A percentile compares a stretch with the other conserved stretches of the same genome.
Conservation (phyloP, 2,797 vertebrate species). For the Delichon dasypus region DNA sequence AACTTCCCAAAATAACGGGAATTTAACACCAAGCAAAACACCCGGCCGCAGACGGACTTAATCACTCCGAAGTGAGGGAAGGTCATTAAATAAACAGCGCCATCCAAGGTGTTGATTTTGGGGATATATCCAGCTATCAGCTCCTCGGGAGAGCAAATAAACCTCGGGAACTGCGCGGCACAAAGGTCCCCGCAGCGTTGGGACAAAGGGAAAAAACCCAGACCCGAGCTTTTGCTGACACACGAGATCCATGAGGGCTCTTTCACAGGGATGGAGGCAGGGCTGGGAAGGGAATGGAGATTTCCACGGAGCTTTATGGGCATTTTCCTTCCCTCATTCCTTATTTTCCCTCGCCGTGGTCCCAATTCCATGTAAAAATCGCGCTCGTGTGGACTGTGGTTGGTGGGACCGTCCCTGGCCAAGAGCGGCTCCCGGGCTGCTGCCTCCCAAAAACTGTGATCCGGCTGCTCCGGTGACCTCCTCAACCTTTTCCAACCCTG, state of each 20-base stretch:
- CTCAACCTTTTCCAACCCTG: neutral
- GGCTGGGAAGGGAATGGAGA: neutral
- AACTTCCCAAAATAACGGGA: constrained; percentile 28
- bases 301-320: neutral
- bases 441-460: neutral
- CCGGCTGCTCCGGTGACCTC: neutral
- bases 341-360: neutral
- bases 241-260: neutral
- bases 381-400: neutral
- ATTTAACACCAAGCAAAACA: constrained; percentile 41
- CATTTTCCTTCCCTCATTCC: neutral
- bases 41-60: neutral
- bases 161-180: neutral
- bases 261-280: neutral
- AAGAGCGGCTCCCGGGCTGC: neutral
- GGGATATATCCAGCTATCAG: neutral
- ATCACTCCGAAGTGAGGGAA: neutral
- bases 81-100: constrained; percentile 13
- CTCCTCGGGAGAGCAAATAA: neutral
- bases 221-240: neutral
- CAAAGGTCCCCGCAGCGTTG: neutral
- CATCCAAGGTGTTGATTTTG: neutral
- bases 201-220: neutral
- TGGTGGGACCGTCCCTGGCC: neutral
- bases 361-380: neutral